Evolutionary conservation across 2,113 vertebrate genomes (phyloP).

Genomic region (Ginglymostoma cirratum): DNA sequence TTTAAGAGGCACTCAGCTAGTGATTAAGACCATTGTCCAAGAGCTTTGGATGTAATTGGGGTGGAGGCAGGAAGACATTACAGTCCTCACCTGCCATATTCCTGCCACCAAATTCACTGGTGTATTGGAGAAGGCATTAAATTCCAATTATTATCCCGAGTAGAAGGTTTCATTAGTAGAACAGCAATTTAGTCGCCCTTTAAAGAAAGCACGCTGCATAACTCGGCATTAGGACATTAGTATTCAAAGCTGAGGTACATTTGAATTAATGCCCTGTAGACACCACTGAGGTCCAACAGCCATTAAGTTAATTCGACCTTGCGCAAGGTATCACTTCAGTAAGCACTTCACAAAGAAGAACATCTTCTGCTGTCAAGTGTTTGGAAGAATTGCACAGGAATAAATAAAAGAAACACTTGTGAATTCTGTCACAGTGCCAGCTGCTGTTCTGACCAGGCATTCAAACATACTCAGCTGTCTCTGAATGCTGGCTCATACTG

Average conservation of each 20-base stretch:
- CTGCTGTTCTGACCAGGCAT: background rate
- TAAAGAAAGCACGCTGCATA: background rate
- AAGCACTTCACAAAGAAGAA: constrained; percentile 24
- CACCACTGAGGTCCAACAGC: background rate
- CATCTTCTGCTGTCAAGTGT: background rate
- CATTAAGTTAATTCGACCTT: background rate
- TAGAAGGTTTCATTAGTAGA: background rate
- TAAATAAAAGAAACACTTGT: background rate
- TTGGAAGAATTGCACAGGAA: background rate
- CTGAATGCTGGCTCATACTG: background rate
- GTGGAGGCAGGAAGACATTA: too few relatives aligned
- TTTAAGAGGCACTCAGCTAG: too few relatives aligned
- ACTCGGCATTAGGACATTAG: background rate
- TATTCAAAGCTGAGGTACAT: background rate
- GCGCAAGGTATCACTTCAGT: background rate
- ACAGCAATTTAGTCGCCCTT: background rate
- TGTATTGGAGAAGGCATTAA: background rate
- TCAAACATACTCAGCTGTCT: constrained; percentile 28
- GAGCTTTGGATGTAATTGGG: too few relatives aligned
- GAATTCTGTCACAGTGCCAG: background rate
- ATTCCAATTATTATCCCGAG: background rate
- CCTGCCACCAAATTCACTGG: background rate
- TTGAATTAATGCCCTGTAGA: background rate
- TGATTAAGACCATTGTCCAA: too few relatives aligned
- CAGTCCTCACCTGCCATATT: too few relatives aligned